Conservation (phyloP, 2,888 invertebrate genomes). For the Brenthis hecate region DNA sequence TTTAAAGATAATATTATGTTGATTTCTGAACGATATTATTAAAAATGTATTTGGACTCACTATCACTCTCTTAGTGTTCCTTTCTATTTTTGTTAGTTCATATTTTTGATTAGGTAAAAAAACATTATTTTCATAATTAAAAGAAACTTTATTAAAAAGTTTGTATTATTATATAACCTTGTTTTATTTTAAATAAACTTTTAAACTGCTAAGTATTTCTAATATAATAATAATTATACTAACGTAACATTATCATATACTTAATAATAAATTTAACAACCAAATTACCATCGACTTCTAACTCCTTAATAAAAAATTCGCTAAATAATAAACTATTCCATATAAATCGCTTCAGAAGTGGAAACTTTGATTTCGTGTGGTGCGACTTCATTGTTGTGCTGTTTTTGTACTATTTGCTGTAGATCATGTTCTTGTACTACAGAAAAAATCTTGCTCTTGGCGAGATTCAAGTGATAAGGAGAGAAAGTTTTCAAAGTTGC, state of each 20-base stretch:
- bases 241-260: constrained; percentile 1
- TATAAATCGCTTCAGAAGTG: constrained; percentile 47
- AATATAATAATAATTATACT: background rate
- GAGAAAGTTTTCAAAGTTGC: constrained; percentile 70
- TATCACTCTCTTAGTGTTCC: too few relatives aligned
- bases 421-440: constrained; percentile 76
- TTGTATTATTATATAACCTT: too few relatives aligned
- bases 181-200: background rate
- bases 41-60: too few relatives aligned
- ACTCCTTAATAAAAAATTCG: background rate
- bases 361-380: constrained; percentile 52
- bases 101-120: too few relatives aligned
- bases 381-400: constrained; percentile 41
- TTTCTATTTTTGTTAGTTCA: too few relatives aligned
- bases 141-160: constrained; percentile 5
- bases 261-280: background rate
- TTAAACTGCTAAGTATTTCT: too few relatives aligned
- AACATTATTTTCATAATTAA: too few relatives aligned
- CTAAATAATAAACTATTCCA: constrained; percentile 36
- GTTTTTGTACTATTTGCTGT: constrained; percentile 70
- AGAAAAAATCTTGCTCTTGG: constrained; percentile 74
- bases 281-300: background rate
- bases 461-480: constrained; percentile 72
- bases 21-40: too few relatives aligned
- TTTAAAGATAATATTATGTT: too few relatives aligned